Conservation (phyloP, 1,140 invertebrate species). For the Lordiphosa mommai region DNA sequence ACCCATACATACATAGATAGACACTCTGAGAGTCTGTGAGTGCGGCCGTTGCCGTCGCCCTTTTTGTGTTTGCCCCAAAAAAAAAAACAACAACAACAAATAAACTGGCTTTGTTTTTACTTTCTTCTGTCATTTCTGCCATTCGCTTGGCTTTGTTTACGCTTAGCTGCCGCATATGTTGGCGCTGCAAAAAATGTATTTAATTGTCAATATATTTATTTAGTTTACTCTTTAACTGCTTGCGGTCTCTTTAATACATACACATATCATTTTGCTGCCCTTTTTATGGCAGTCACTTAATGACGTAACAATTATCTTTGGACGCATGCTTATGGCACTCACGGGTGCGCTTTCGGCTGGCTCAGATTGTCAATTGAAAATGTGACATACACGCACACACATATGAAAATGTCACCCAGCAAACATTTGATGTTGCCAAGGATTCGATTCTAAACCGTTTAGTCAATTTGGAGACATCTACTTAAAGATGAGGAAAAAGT, state of each 20-base stretch:
- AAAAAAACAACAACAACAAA: background rate
- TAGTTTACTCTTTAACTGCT: constrained; percentile 27
- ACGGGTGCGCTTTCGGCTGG: constrained; percentile 59
- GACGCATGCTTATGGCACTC: constrained; percentile 62
- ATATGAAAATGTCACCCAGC: too few species aligned
- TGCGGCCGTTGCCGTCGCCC: constrained; percentile 32
- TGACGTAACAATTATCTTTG: constrained; percentile 76
- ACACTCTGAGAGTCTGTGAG: constrained; percentile 24
- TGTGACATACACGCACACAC: background rate
- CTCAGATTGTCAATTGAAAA: constrained; percentile 64
- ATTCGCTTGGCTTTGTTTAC: constrained; percentile 51
- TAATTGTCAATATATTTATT: constrained; percentile 52
- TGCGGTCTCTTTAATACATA: background rate
- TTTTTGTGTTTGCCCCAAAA: constrained; percentile 25
- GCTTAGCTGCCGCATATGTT: constrained; percentile 72
- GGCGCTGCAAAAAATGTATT: constrained; percentile 55
- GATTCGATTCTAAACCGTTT: too few species aligned
- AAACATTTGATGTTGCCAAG: too few species aligned
- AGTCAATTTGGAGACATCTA: too few species aligned
- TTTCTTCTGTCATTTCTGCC: constrained; percentile 21
- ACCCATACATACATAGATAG: constrained; percentile 35
- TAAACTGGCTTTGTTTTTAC: constrained; percentile 30
- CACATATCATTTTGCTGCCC: constrained; percentile 23
- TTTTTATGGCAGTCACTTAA: constrained; percentile 52
- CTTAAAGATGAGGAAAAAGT: too few species aligned